Base-by-base conservation (phyloP, 2,888 invertebrate genomes). In the Cancer borealis region DNA sequence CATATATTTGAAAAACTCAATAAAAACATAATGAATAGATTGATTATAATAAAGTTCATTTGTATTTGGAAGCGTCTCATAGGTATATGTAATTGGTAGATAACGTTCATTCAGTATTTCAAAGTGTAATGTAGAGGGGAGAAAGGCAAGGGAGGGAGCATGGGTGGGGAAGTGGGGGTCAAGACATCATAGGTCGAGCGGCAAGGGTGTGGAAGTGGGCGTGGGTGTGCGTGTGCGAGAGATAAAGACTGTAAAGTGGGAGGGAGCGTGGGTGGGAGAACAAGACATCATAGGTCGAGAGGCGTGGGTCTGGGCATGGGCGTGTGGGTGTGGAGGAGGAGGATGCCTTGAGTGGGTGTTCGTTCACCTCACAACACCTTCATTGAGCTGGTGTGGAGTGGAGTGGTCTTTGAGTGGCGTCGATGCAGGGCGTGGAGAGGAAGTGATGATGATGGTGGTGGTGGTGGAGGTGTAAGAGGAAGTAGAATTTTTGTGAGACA, bases 361-460 rank as follows among this genome's bases (percentile, higher is more conserved):
- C 73, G 73, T 73, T 26, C 26, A 73, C 73, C 73, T 73, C 26
- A 73, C 26, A 73, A 73, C 26, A 73, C 73, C 73, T 73, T 26
- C 73, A 73, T 73, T 73, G n/a, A 73, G 73, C 73, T 73, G 73
- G n/a, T 26, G 73, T 73, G 73, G 73, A 73, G n/a, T 73, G 73
- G 21, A 17, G 17, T 60, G 60, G n/a, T n/a, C n/a, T 26, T 73
- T 73, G 73, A 73, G 26, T 10, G n/a, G 73, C 73, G 26, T 26
- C 73, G 73, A 73, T 10, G 73, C 73, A n/a, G 21, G n/a, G 21
- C 26, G 3, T 26, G 73, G 66, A 73, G 39, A 39, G 39, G 39
- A 39, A 39, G 39, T 39, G 39, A n/a, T n/a, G n/a, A n/a, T n/a
- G n/a, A 10, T 8, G 73, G 73, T n/a, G 26, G 73, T 73, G 73